Percentiles rank a stretch among this genome's conserved stretches.
These are phyloP conservation scores for Montifringilla adamsi DNA, from an alignment of 2,113 vertebrate genomes.

Conservation along the genomic window DNA sequence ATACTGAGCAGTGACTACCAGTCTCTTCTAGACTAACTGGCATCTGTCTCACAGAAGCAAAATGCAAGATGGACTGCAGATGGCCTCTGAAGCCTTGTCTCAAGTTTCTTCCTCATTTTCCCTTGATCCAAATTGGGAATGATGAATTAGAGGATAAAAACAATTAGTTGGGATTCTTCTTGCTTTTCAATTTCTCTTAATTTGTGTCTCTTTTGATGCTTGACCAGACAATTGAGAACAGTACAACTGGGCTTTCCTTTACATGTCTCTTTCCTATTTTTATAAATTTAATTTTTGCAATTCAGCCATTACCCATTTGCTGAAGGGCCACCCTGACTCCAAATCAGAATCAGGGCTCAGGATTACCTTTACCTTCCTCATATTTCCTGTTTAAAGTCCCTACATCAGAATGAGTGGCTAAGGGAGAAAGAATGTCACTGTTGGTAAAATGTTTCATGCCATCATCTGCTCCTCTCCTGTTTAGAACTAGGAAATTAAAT, in stretches of 20 bases:
- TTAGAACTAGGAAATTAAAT: not conserved
- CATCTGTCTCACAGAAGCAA: constrained; percentile 53
- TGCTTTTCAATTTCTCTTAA: constrained; percentile 55
- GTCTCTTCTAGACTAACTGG: constrained; percentile 26
- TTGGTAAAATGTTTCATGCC: not conserved
- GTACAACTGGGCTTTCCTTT: constrained; percentile 24
- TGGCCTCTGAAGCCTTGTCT: constrained; percentile 54
- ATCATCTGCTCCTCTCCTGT: not conserved
- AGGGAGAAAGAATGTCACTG: not conserved
- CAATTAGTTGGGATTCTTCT: constrained; percentile 17
- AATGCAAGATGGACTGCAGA: constrained; percentile 52
- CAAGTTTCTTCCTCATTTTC: constrained; percentile 44
- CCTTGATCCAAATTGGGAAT: constrained; percentile 49
- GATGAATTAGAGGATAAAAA: constrained; percentile 55
- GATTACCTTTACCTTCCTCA: constrained; percentile 57
- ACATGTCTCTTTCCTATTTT: constrained; percentile 29
- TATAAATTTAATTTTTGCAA: constrained; percentile 49
- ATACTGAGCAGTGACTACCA: not conserved
- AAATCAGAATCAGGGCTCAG: constrained; percentile 22
- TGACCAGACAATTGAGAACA: constrained; percentile 55
- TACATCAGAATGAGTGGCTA: not conserved
- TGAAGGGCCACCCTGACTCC: constrained; percentile 36
- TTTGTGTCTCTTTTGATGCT: constrained; percentile 59
- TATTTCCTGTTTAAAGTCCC: constrained; percentile 24
- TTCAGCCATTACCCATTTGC: constrained; percentile 17